Evolutionary conservation across 2,797 vertebrate species (phyloP).

Genomic region (Muraenolepis orangiensis): DNA sequence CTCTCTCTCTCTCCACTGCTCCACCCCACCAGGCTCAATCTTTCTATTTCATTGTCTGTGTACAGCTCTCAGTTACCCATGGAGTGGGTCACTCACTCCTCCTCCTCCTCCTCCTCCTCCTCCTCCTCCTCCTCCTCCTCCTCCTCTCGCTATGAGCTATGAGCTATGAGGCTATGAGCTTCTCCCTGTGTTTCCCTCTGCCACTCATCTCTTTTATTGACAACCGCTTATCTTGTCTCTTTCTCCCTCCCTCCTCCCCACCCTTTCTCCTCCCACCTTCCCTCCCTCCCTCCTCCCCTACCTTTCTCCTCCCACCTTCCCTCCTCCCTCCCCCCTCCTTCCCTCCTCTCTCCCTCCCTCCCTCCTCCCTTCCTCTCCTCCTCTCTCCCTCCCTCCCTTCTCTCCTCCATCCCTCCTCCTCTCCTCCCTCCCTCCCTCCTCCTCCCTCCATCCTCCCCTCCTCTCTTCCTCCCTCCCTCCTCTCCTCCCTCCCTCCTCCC

Average conservation of each 20-base stretch:
- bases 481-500: background rate
- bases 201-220: constrained; percentile 4
- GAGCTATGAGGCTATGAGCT: no score
- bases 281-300: constrained; percentile 4
- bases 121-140: background rate
- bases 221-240: background rate
- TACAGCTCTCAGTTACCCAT: background rate
- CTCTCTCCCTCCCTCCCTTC: background rate
- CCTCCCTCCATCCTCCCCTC: no score
- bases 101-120: no score
- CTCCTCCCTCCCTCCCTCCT: constrained; percentile 2
- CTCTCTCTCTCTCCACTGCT: background rate
- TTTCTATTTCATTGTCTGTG: background rate
- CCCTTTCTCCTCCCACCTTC: background rate
- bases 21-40: background rate
- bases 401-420: background rate
- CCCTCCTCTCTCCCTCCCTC: constrained; percentile 1
- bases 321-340: background rate
- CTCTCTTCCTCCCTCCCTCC: background rate
- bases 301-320: background rate
- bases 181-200: background rate
- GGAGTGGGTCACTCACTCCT: no score
- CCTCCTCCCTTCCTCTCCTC: constrained; percentile 18
- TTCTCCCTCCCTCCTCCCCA: constrained; percentile 4
- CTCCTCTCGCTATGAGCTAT: background rate